Evolutionary conservation across 2,797 vertebrate species (phyloP).

Genomic region (Xyrichtys novacula): DNA sequence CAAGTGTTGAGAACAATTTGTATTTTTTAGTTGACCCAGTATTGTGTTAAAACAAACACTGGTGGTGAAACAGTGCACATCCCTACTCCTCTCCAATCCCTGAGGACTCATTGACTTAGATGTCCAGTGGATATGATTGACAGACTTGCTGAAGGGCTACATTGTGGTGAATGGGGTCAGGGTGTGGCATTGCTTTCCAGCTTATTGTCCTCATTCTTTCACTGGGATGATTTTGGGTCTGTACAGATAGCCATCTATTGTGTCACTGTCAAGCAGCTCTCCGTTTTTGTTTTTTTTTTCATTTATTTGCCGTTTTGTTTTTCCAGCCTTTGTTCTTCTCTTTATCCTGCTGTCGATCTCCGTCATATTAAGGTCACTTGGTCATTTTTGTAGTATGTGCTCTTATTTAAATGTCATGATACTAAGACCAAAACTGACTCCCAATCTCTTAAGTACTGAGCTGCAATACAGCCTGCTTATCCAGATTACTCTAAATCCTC

Average conservation of each 20-base stretch:
- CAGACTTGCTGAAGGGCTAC: slow-evolving; percentile 60
- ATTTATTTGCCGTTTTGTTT: too few species aligned
- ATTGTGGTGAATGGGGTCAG: slow-evolving; percentile 72
- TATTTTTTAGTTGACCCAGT: slow-evolving; percentile 2
- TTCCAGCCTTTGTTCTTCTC: neutral
- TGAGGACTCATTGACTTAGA: slow-evolving; percentile 55
- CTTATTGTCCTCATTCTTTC: slow-evolving; percentile 82
- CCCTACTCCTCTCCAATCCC: slow-evolving; percentile 42
- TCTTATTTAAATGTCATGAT: slow-evolving; percentile 52
- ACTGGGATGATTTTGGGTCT: slow-evolving; percentile 60
- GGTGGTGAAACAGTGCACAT: slow-evolving; percentile 20
- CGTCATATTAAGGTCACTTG: slow-evolving; percentile 65
- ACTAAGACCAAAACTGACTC: slow-evolving; percentile 41
- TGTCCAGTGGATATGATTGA: slow-evolving; percentile 75
- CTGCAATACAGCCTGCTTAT: slow-evolving; percentile 71
- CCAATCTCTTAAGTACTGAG: slow-evolving; percentile 64
- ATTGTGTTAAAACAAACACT: slow-evolving; percentile 24
- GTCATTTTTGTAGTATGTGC: slow-evolving; percentile 49
- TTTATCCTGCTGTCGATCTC: slow-evolving; percentile 24
- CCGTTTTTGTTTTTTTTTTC: slow-evolving; percentile 3
- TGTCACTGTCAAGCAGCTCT: slow-evolving; percentile 27
- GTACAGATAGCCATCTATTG: slow-evolving; percentile 45
- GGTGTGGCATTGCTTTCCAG: slow-evolving; percentile 74
- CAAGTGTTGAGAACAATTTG: neutral
- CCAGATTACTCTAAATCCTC: slow-evolving; percentile 79